These are phyloP conservation scores for Epinephelus lanceolatus DNA, from an alignment of 2,113 vertebrate species.

Conservation along the genomic window DNA sequence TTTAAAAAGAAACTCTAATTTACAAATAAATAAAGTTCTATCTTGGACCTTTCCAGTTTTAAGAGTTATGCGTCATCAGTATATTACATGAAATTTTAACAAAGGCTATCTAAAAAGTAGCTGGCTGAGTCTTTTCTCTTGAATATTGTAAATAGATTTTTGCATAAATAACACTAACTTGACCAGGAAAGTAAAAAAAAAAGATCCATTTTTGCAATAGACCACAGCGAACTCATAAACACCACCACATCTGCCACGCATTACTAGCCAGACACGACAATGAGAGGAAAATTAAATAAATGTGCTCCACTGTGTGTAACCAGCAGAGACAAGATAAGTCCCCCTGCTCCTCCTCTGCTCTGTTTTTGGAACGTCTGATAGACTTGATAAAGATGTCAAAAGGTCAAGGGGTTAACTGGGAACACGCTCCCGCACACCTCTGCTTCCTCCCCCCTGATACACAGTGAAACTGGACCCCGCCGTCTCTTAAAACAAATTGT, in stretches of 20 bases:
- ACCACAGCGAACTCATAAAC: conserved; percentile 59
- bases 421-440: conserved; percentile 53
- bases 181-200: conserved; percentile 2
- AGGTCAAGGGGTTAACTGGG: conserved; percentile 73
- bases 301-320: conserved; percentile 59
- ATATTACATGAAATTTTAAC: neutral
- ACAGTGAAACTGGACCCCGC: conserved; percentile 40
- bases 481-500: conserved; percentile 63
- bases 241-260: conserved; percentile 74
- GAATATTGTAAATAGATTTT: conserved; percentile 29
- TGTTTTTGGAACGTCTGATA: conserved; percentile 49
- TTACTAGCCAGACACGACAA: conserved; percentile 75
- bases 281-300: conserved; percentile 72
- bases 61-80: neutral
- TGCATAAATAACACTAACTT: conserved; percentile 35
- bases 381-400: conserved; percentile 61
- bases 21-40: neutral
- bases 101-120: neutral
- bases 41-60: neutral
- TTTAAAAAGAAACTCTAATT: neutral
- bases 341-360: conserved; percentile 29
- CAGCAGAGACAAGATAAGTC: conserved; percentile 62
- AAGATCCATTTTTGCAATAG: conserved; percentile 34
- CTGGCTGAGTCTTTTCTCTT: neutral
- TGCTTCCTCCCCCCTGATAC: conserved; percentile 2